A percentile compares a stretch with the other conserved stretches of the same genome.
Evolutionary conservation across 2,113 vertebrate species (phyloP).

Genomic region (Dipodomys merriami): DNA sequence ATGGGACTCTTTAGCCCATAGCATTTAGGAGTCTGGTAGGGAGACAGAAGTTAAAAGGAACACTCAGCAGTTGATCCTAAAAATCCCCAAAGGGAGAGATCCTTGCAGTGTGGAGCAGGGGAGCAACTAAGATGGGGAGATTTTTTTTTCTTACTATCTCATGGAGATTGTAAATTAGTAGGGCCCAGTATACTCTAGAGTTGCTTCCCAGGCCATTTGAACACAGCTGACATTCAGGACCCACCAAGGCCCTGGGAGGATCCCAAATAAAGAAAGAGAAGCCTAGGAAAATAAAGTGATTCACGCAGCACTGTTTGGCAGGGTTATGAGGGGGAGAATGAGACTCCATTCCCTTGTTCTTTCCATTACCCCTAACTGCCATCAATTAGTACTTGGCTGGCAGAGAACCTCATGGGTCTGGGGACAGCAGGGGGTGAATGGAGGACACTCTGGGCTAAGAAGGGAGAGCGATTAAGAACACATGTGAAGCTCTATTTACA

Average conservation of each 20-base stretch:
- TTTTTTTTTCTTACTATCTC: neutral
- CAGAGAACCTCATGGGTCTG: neutral
- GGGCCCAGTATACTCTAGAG: neutral
- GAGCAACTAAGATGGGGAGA: neutral
- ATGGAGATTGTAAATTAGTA: neutral
- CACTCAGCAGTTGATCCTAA: neutral
- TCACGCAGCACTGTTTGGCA: neutral
- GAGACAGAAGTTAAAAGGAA: neutral
- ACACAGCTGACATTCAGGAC: neutral
- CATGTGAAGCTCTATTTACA: conserved; percentile 76
- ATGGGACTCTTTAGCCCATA: neutral
- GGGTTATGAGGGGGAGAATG: neutral
- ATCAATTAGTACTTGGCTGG: neutral
- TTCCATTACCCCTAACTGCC: neutral
- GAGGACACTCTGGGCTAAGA: conserved; percentile 47
- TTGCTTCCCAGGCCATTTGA: neutral
- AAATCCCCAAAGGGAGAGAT: neutral
- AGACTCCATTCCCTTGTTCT: neutral
- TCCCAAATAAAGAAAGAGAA: neutral
- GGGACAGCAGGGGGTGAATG: neutral
- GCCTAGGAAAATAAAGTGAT: neutral
- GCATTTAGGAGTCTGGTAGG: neutral
- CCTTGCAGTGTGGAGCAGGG: rapidly evolving
- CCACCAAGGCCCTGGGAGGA: neutral
- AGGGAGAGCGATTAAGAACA: conserved; percentile 62